Percentiles rank a stretch among this genome's conserved stretches.
Evolutionary conservation across 2,888 invertebrate species (phyloP).

Genomic region (Pheosia gnoma): DNA sequence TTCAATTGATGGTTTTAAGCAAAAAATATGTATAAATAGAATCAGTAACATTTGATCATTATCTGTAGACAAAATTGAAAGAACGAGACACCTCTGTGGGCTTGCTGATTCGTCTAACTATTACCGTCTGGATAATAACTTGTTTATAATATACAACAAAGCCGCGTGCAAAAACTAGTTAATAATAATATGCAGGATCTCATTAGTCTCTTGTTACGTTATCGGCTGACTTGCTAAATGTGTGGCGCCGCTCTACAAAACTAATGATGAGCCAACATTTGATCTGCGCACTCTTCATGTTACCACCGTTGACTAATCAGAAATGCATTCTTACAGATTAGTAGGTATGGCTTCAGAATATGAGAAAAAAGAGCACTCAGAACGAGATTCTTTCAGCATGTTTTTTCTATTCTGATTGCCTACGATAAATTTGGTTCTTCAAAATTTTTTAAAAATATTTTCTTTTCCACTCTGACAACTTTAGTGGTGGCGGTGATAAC

Average conservation of each 20-base stretch:
- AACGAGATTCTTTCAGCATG: neutral
- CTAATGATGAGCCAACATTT: constrained; percentile 39
- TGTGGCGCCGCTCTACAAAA: constrained; percentile 38
- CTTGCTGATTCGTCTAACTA: no score
- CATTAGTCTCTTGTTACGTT: constrained; percentile 59
- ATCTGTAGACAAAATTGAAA: no score
- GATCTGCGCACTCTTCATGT: constrained; percentile 26
- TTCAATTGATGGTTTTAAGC: no score
- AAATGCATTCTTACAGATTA: constrained; percentile 36
- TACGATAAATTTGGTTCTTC: no score
- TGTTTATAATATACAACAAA: neutral
- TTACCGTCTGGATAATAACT: no score
- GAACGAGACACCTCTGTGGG: no score
- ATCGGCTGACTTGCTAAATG: constrained; percentile 39
- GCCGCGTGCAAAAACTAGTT: neutral
- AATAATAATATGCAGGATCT: constrained; percentile 40
- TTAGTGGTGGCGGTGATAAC: no score
- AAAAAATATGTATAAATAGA: no score
- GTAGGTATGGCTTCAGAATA: constrained; percentile 22
- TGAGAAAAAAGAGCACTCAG: neutral
- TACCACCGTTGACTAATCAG: constrained; percentile 39
- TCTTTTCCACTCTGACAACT: no score
- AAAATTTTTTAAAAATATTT: no score
- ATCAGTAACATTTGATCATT: no score
- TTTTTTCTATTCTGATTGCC: no score